These are phyloP conservation scores for Rotaria socialis DNA, from an alignment of 2,888 invertebrate genomes.

Conservation along the genomic window DNA sequence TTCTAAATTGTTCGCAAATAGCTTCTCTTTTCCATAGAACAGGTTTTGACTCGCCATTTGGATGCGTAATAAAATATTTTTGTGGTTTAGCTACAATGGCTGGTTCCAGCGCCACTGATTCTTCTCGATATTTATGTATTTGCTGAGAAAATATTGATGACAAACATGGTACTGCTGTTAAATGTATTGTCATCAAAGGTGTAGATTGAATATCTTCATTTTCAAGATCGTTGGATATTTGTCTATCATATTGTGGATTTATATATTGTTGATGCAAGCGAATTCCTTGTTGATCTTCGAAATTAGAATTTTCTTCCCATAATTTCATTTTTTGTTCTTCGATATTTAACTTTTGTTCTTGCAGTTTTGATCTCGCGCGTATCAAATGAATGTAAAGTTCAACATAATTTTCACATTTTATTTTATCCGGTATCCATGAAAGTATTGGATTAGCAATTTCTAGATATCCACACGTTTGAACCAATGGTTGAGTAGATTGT, in stretches of 20 bases:
- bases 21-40: neutral
- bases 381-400: neutral
- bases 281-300: too few relatives aligned
- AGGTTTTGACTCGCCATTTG: neutral
- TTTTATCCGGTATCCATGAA: neutral
- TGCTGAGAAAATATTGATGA: neutral
- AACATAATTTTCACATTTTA: constrained; percentile 22
- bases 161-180: neutral
- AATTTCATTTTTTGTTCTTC: neutral
- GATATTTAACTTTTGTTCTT: neutral
- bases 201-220: neutral
- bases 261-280: too few relatives aligned
- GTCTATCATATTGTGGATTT: too few relatives aligned
- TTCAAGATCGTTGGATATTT: too few relatives aligned
- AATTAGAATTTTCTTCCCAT: neutral
- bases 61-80: neutral
- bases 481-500: neutral
- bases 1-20: neutral
- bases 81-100: neutral
- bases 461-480: neutral
- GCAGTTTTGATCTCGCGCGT: neutral
- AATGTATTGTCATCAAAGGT: neutral
- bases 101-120: neutral
- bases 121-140: neutral
- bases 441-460: neutral